Percentiles rank a stretch among this genome's conserved stretches.
phyloP scores from a whole-genome alignment of 2,113 vertebrate genomes.

The Albula goreensis region DNA sequence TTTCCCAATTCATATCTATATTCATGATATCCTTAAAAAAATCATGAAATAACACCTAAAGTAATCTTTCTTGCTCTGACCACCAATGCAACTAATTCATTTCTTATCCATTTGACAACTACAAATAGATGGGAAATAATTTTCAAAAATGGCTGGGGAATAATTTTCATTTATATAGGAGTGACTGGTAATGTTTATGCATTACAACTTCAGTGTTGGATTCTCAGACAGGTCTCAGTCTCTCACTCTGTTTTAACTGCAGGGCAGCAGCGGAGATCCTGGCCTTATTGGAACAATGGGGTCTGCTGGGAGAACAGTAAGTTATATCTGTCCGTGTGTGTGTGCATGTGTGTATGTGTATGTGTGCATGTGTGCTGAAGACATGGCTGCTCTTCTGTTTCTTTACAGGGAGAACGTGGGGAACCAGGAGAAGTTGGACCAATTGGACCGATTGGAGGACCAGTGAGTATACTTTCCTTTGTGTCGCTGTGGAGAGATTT shows the following conservation, averaged over 20 bases:
- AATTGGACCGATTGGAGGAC: slow-evolving; percentile 78
- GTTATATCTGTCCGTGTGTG: slow-evolving; percentile 37
- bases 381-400: neutral
- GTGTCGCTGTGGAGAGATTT: neutral
- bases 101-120: neutral
- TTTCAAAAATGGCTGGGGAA: too few species aligned
- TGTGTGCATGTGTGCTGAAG: neutral
- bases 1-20: too few species aligned
- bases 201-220: neutral
- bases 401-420: slow-evolving; percentile 83
- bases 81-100: neutral
- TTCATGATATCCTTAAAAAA: too few species aligned
- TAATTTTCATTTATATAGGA: neutral
- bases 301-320: slow-evolving; percentile 87
- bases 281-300: slow-evolving; percentile 86
- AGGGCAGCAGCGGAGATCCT: slow-evolving; percentile 80
- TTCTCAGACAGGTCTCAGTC: neutral
- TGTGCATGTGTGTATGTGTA: neutral
- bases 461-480: slow-evolving; percentile 73
- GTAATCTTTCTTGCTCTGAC: neutral
- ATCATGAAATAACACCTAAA: neutral
- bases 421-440: slow-evolving; percentile 84
- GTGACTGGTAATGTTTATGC: neutral
- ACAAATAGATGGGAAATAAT: neutral
- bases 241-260: slow-evolving; percentile 19